A percentile compares a stretch with the other conserved stretches of the same genome.
Conservation (phyloP, 1,140 invertebrate genomes). For the Philotrypesis tridentata region DNA sequence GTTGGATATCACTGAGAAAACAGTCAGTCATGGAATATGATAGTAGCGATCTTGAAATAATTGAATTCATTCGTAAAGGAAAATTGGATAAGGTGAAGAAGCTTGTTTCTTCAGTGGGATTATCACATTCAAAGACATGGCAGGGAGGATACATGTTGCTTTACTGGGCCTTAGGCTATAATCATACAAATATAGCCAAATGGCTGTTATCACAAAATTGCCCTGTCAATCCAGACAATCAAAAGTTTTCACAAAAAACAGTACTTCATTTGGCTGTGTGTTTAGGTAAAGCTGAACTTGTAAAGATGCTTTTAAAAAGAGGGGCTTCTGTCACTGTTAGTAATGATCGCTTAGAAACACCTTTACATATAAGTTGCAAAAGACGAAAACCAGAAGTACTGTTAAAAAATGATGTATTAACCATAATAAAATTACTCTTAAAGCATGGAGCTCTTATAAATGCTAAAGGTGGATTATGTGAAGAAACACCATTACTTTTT, state of each 20-base stretch:
- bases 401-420: conserved; percentile 28
- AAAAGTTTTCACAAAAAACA: conserved; percentile 29
- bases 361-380: conserved; percentile 43
- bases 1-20: not conserved
- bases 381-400: conserved; percentile 27
- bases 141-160: conserved; percentile 41
- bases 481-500: conserved; percentile 40
- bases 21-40: conserved; percentile 33
- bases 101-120: conserved; percentile 29
- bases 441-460: conserved; percentile 40
- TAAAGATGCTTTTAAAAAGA: conserved; percentile 38
- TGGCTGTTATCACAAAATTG: conserved; percentile 43
- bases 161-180: conserved; percentile 18
- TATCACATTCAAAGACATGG: conserved; percentile 35
- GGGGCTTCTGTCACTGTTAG: conserved; percentile 33
- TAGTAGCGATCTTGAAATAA: conserved; percentile 15
- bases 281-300: conserved; percentile 32
- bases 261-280: conserved; percentile 38
- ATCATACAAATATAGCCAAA: conserved; percentile 40
- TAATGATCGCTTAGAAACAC: conserved; percentile 33
- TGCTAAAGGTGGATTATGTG: conserved; percentile 38
- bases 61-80: conserved; percentile 41
- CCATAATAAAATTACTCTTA: conserved; percentile 38
- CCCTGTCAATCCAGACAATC: conserved; percentile 42
- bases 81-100: conserved; percentile 42